Percentiles rank a stretch among this genome's conserved stretches.
phyloP scores from a whole-genome alignment of 2,113 vertebrate genomes.

The Cebidichthys violaceus region DNA sequence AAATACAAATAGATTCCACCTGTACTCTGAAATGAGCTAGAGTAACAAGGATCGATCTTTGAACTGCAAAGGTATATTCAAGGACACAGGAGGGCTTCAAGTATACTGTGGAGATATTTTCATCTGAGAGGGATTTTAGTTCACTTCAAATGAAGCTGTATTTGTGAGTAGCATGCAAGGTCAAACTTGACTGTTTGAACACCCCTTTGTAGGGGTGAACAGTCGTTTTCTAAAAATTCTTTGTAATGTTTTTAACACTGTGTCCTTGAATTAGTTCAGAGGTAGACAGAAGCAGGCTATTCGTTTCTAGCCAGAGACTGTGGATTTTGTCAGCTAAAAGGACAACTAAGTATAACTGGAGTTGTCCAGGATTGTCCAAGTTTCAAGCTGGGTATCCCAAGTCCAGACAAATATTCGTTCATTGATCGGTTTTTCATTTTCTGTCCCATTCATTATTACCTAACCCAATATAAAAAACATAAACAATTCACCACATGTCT shows the following conservation, averaged over 20 bases:
- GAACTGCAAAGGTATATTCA: not conserved
- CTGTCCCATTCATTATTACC: not conserved
- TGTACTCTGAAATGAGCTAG: constrained; percentile 33
- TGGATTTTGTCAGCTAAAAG: not conserved
- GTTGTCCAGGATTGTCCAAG: too few species aligned
- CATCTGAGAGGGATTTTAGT: constrained; percentile 7
- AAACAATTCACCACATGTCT: not conserved
- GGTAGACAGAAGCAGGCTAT: not conserved
- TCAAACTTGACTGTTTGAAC: not conserved
- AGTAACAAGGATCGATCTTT: constrained; percentile 21
- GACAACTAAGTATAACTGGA: not conserved
- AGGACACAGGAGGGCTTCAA: constrained; percentile 19
- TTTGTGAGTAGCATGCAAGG: not conserved
- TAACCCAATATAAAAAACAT: not conserved
- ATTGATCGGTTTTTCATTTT: not conserved
- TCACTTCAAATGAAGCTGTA: constrained; percentile 5
- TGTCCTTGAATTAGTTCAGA: not conserved
- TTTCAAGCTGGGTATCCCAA: not conserved
- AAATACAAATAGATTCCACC: constrained; percentile 51
- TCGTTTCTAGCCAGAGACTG: not conserved
- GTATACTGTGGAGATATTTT: not conserved
- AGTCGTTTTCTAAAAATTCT: not conserved
- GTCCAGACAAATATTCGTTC: not conserved
- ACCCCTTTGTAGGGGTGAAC: not conserved
- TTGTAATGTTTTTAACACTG: not conserved